Base-by-base conservation (phyloP, 2,888 invertebrate species). In the Eupithecia dodoneata region DNA sequence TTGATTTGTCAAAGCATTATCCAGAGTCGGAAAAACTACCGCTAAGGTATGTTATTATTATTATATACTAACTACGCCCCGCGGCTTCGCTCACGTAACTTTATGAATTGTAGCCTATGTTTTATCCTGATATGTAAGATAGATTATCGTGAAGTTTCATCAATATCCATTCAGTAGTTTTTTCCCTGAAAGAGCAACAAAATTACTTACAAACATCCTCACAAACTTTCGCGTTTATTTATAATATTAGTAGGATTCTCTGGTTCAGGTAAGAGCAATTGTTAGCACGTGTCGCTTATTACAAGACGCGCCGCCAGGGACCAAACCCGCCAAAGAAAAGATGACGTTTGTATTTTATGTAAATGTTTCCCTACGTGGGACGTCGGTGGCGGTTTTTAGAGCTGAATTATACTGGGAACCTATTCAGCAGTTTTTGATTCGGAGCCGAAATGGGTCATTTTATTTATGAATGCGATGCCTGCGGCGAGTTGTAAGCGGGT, bases 271-370 rank as follows among this genome's bases (percentile, higher is more conserved):
- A 81, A 79, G 78, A 83, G 85, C 87, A 86, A 88, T 89, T 86
- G 86, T 85, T 85, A 84, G 84, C 87, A 89, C 85, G 84, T 88
- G 89, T 83, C 77, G 83, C 84, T 84, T 87, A 87, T 87, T 86
- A 86, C 85, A 80, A 81, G 82, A 80, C 81, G 79, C 10, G 15
- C 10, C 63, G 63, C 82, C 79, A 66, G 77, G 80, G 81, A 79
- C 74, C 73, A 72, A 77, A 80, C 82, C 80, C 80, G 79, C 76
- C 78, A 81, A 79, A 81, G 82, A 81, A 83, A 83, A 81, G 81
- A 82, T 83, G 83, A 83, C 83, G 82, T 83, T 81, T 82, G 79
- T 81, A 80, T 80, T 82, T 82, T 80, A 83, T 83, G 81, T 83
- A 83, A 82, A 83, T 81, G 80, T 80, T 81, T 81, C 82, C 81